Percentiles rank a stretch among this genome's conserved stretches.
Evolutionary conservation across 2,113 vertebrate genomes (phyloP).

Genomic region (Epinephelus fuscoguttatus): DNA sequence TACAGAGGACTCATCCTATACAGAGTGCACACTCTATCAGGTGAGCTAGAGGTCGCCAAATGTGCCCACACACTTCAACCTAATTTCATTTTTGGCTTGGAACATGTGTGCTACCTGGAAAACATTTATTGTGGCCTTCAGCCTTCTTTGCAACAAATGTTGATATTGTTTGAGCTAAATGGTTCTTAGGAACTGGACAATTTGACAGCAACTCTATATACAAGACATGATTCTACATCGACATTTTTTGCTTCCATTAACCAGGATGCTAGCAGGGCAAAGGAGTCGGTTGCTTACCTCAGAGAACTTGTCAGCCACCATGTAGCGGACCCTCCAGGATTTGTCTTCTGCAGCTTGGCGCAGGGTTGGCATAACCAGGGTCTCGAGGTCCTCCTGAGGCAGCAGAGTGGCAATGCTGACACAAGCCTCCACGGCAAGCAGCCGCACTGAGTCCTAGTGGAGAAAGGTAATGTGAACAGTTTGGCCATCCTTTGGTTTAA

Average conservation of each 20-base stretch:
- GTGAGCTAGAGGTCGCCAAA: no score
- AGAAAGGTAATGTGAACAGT: background rate
- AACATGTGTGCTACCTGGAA: background rate
- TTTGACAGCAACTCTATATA: background rate
- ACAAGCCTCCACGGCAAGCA: slow-evolving; percentile 91
- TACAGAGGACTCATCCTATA: no score
- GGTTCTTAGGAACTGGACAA: background rate
- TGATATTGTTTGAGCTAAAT: background rate
- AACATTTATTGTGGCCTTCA: background rate
- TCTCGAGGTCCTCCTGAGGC: slow-evolving; percentile 90
- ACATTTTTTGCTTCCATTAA: background rate
- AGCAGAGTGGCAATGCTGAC: slow-evolving; percentile 91
- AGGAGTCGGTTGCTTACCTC: slow-evolving; percentile 80
- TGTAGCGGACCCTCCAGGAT: slow-evolving; percentile 94
- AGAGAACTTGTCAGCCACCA: slow-evolving; percentile 95
- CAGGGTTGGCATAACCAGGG: slow-evolving; percentile 90
- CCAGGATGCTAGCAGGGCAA: background rate
- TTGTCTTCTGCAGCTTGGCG: slow-evolving; percentile 93
- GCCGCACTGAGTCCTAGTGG: slow-evolving; percentile 88
- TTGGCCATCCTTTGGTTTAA: background rate
- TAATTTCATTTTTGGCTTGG: background rate
- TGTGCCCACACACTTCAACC: no score
- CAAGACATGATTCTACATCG: background rate
- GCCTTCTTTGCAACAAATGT: background rate
- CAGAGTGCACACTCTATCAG: no score